phyloP scores from a whole-genome alignment of 2,888 invertebrate genomes.

The Philereme transversata region DNA sequence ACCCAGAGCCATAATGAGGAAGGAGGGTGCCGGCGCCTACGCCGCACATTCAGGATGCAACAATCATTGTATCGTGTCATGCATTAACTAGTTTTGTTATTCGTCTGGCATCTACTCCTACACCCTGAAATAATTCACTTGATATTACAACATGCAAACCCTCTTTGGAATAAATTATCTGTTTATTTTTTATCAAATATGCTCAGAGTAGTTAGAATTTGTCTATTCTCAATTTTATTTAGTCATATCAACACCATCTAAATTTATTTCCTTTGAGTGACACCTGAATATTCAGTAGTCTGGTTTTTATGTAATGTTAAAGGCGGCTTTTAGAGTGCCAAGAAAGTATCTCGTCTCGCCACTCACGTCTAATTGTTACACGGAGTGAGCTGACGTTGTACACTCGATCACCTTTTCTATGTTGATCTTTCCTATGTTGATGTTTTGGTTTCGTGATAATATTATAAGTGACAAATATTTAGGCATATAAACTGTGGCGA shows the following conservation, averaged over 20 bases:
- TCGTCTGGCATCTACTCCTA: constrained; percentile 34
- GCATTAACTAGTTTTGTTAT: constrained; percentile 40
- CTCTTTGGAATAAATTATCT: constrained; percentile 9
- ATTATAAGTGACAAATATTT: constrained; percentile 76
- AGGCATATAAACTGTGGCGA: constrained; percentile 79
- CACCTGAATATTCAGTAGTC: constrained; percentile 25
- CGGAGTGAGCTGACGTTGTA: constrained; percentile 41
- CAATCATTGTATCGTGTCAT: constrained; percentile 59
- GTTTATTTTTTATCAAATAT: background rate
- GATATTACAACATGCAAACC: constrained; percentile 17
- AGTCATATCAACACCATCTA: constrained; percentile 22
- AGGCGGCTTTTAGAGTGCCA: constrained; percentile 46
- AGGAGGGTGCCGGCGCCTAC: constrained; percentile 72
- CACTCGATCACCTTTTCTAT: constrained; percentile 44
- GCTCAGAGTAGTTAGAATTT: background rate
- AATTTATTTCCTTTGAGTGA: constrained; percentile 25
- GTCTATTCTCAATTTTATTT: constrained; percentile 19
- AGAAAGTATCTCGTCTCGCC: constrained; percentile 54
- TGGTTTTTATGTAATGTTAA: constrained; percentile 14
- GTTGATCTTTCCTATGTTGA: constrained; percentile 42
- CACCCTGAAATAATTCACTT: constrained; percentile 31
- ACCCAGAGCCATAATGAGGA: constrained; percentile 66
- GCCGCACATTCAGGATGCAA: constrained; percentile 67
- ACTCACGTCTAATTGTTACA: constrained; percentile 53
- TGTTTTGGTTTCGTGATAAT: constrained; percentile 59